phyloP scores from a whole-genome alignment of 2,113 vertebrate genomes.

The Sialia sialis region DNA sequence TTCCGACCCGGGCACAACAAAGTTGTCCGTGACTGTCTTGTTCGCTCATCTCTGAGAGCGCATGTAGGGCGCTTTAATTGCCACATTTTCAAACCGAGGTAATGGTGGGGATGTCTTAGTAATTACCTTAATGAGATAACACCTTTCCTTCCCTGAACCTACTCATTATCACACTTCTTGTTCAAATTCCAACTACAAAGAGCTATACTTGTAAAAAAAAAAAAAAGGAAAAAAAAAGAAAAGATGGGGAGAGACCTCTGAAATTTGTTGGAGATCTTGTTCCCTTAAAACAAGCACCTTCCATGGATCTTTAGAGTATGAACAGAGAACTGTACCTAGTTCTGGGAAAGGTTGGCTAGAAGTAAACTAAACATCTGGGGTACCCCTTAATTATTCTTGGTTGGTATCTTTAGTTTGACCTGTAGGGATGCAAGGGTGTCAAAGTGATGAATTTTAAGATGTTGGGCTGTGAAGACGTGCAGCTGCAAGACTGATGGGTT shows the following conservation, averaged over 20 bases:
- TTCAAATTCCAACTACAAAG: constrained; percentile 82
- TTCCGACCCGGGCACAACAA: constrained; percentile 77
- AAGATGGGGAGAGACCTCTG: not conserved
- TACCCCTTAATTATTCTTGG: constrained; percentile 84
- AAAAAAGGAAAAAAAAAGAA: not conserved
- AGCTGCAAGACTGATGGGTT: constrained; percentile 83
- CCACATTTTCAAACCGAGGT: constrained; percentile 93
- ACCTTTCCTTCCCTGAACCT: constrained; percentile 92
- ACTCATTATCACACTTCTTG: constrained; percentile 94
- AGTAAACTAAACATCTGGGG: constrained; percentile 83
- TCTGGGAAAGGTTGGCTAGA: constrained; percentile 62
- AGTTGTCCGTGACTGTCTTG: constrained; percentile 82
- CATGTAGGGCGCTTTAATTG: constrained; percentile 93
- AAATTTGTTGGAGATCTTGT: constrained; percentile 66
- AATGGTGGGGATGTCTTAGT: constrained; percentile 93
- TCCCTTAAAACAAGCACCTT: constrained; percentile 61
- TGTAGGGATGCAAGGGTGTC: constrained; percentile 84
- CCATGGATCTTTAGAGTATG: constrained; percentile 28
- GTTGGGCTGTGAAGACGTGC: constrained; percentile 85
- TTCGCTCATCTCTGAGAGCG: constrained; percentile 84
- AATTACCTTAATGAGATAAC: constrained; percentile 99
- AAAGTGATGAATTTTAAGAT: constrained; percentile 90
- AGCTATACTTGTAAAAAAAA: constrained; percentile 65
- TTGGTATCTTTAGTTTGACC: constrained; percentile 84
- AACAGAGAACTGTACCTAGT: constrained; percentile 35